Base-by-base conservation (phyloP, 2,113 vertebrate genomes). In the Calidris pygmaea region DNA sequence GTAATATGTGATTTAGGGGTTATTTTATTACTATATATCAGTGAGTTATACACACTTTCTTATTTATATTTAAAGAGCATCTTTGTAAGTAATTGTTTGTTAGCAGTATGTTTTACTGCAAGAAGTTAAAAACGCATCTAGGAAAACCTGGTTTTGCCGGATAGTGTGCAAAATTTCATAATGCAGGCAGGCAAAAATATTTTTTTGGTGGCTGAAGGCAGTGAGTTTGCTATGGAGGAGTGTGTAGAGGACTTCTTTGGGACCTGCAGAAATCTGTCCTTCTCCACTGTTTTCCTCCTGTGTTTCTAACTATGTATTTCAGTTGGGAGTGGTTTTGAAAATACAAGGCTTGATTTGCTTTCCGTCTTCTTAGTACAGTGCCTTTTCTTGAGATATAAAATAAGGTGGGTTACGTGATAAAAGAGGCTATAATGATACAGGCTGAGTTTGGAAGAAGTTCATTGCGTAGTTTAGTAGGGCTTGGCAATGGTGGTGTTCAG, bases 1-100 rank as follows among this genome's bases (percentile, higher is more conserved):
- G 93, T 95, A 95, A 89, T 96, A 92, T 95, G 87, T 96, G 77
- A 87, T 93, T 83, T 95, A 93, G 87, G 70, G 75, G 81, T 96
- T 96, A 86, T 97, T 98, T 97, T 96, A 97, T 97, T 98, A 92
- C 65, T 96, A 85, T 93, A 95, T 98, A 96, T 97, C 98, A 96
- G 94, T 98, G 96, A 97, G 81, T 97, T 98, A 97, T 97, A 96
- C 97, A 98, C 95, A 97, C 95, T 98, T 97, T 94, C 80, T 98
- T 98, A 99, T 99, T 99, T 98, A 98, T 98, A 97, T 97, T 97
- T 98, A 94, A 97, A 97, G 89, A 97, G 95, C 94, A 94, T 98
- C 97, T 98, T 97, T 97, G 93, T 97, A 97, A 97, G 37, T 80
- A 97, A 48, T 97, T 97, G 94, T 96, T 98, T 97, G 97, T 95